Percentiles rank a stretch among this genome's conserved stretches.
Conservation (phyloP, 2,113 vertebrate genomes). For the Chaetodon trifascialis region DNA sequence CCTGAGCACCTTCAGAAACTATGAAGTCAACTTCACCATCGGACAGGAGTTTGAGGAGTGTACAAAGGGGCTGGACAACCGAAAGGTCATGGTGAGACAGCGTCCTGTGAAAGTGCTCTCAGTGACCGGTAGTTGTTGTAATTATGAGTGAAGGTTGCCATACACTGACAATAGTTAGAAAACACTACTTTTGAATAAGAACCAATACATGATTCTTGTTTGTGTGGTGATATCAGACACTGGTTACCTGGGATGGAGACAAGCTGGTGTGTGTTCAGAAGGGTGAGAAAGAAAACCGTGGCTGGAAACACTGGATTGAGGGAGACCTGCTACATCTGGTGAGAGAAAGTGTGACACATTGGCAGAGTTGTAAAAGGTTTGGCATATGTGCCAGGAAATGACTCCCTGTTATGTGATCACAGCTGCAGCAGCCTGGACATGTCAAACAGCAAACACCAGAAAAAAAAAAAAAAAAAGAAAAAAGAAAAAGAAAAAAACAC, state of each 20-base stretch:
- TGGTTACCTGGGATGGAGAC: conserved; percentile 93
- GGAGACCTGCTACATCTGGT: conserved; percentile 92
- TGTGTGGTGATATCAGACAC: conserved; percentile 79
- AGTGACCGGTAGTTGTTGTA: too few species aligned
- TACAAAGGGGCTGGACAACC: conserved; percentile 92
- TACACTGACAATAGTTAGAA: neutral
- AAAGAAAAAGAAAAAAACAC: neutral
- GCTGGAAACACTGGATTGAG: conserved; percentile 97
- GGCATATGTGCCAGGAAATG: neutral
- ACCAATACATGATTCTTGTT: neutral
- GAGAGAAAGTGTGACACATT: conserved; percentile 60
- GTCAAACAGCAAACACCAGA: too few species aligned
- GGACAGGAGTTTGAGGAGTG: conserved; percentile 95
- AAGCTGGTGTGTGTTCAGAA: conserved; percentile 92
- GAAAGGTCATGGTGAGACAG: conserved; percentile 87
- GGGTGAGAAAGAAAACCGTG: conserved; percentile 94
- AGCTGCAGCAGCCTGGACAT: neutral
- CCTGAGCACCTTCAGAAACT: conserved; percentile 95
- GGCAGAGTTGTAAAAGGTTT: neutral
- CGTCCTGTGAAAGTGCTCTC: neutral
- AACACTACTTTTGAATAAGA: neutral
- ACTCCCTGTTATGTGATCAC: neutral
- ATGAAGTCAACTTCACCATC: conserved; percentile 89
- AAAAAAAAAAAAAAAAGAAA: too few species aligned
- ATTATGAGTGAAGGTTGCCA: too few species aligned